These are phyloP conservation scores for Drosophila aff. DNA, from an alignment of 1,140 invertebrate genomes.

Conservation along the genomic window DNA sequence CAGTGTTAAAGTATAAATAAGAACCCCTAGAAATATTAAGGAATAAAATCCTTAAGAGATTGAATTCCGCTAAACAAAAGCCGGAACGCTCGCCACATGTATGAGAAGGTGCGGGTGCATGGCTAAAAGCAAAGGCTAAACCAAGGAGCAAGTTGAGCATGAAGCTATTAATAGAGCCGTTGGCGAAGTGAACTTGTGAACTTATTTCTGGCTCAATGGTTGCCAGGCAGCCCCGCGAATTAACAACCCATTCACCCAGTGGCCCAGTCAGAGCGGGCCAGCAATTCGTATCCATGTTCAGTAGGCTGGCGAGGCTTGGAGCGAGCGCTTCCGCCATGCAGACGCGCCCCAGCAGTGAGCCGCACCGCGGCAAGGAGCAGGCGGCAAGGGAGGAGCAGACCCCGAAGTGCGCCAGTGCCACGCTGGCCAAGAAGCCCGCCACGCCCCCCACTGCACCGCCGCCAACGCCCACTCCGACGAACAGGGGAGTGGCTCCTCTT, in stretches of 20 bases:
- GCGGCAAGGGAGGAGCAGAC: slow-evolving; percentile 1
- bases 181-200: slow-evolving; percentile 76
- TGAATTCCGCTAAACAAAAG: background rate
- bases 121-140: slow-evolving; percentile 21
- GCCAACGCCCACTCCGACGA: slow-evolving; percentile 50
- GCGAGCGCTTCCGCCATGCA: slow-evolving; percentile 61
- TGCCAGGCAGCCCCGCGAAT: slow-evolving; percentile 69
- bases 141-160: slow-evolving; percentile 40
- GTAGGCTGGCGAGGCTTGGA: slow-evolving; percentile 59
- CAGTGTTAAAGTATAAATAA: background rate
- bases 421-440: slow-evolving; percentile 40
- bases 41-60: background rate
- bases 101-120: background rate
- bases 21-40: too few relatives aligned
- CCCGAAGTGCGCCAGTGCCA: slow-evolving; percentile 62
- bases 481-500: slow-evolving; percentile 19
- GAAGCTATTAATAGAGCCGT: slow-evolving; percentile 81
- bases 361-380: slow-evolving; percentile 49
- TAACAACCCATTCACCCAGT: slow-evolving; percentile 74
- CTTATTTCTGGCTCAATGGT: slow-evolving; percentile 77
- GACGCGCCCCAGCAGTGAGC: slow-evolving; percentile 64
- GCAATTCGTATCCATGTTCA: slow-evolving; percentile 22
- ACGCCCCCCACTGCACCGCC: slow-evolving; percentile 44
- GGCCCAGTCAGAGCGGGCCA: slow-evolving; percentile 51
- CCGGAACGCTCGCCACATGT: background rate